phyloP scores from a whole-genome alignment of 1,140 invertebrate genomes.

The Musca domestica region DNA sequence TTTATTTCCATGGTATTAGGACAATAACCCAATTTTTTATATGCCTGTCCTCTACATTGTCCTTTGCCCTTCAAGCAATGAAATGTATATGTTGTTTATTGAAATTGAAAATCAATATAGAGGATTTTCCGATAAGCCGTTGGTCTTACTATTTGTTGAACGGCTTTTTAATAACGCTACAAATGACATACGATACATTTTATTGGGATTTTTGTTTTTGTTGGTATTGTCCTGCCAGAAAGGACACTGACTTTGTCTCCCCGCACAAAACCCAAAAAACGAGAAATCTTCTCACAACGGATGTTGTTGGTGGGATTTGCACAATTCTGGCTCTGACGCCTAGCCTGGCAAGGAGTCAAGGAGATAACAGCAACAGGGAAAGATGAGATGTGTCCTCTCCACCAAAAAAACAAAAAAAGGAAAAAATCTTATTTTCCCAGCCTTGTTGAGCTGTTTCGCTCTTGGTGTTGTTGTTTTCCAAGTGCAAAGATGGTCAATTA shows the following conservation, averaged over 20 bases:
- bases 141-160: neutral
- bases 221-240: no score
- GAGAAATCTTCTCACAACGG: neutral
- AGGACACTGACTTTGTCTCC: no score
- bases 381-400: neutral
- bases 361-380: neutral
- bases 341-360: neutral
- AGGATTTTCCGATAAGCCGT: neutral
- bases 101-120: no score
- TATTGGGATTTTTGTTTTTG: no score
- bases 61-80: neutral
- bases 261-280: neutral
- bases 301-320: conserved; percentile 4
- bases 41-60: neutral
- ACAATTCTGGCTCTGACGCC: neutral
- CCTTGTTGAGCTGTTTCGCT: neutral
- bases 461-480: neutral
- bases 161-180: conserved; percentile 1
- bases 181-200: conserved; percentile 11
- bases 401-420: neutral
- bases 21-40: no score
- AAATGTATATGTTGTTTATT: no score
- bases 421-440: conserved; percentile 20
- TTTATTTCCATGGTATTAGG: no score
- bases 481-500: conserved; percentile 1